Conservation (phyloP, 23 tunicate species). For the Styela plicata region DNA sequence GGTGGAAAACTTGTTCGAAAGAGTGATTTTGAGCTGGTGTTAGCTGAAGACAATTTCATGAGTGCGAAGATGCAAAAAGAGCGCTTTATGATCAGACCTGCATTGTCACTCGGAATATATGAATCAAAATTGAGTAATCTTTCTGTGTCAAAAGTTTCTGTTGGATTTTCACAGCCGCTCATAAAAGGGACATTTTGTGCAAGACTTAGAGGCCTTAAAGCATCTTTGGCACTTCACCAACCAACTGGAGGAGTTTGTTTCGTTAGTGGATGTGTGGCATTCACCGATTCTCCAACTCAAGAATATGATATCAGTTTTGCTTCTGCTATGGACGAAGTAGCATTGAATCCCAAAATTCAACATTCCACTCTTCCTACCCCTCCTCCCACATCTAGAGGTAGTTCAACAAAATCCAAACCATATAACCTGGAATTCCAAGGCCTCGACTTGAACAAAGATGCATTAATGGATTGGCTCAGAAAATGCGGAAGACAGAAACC, state of each 20-base stretch:
- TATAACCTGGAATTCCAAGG: slow-evolving; percentile 64
- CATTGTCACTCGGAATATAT: slow-evolving; percentile 31
- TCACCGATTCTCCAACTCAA: slow-evolving; percentile 39
- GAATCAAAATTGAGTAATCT: neutral
- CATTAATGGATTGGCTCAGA: slow-evolving; percentile 63
- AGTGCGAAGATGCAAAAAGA: slow-evolving; percentile 9
- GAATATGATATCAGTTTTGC: neutral
- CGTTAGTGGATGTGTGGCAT: slow-evolving; percentile 55
- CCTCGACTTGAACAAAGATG: slow-evolving; percentile 29
- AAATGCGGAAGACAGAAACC: slow-evolving; percentile 80
- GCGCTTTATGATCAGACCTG: slow-evolving; percentile 49
- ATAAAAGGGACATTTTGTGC: slow-evolving; percentile 70
- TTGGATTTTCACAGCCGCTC: slow-evolving; percentile 75
- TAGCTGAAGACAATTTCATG: slow-evolving; percentile 59
- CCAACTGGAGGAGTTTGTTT: slow-evolving; percentile 45
- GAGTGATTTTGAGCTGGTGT: slow-evolving; percentile 63
- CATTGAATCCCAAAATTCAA: neutral
- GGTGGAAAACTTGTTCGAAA: slow-evolving; percentile 43
- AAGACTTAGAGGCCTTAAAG: slow-evolving; percentile 50
- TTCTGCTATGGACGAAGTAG: neutral
- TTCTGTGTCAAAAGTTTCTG: slow-evolving; percentile 30
- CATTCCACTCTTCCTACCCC: slow-evolving; percentile 5
- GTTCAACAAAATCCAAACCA: slow-evolving; percentile 15
- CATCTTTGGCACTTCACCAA: slow-evolving; percentile 36
- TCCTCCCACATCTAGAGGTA: slow-evolving; percentile 1